Evolutionary conservation across 2,113 vertebrate species (phyloP).

Genomic region (Tonatia bakeri): DNA sequence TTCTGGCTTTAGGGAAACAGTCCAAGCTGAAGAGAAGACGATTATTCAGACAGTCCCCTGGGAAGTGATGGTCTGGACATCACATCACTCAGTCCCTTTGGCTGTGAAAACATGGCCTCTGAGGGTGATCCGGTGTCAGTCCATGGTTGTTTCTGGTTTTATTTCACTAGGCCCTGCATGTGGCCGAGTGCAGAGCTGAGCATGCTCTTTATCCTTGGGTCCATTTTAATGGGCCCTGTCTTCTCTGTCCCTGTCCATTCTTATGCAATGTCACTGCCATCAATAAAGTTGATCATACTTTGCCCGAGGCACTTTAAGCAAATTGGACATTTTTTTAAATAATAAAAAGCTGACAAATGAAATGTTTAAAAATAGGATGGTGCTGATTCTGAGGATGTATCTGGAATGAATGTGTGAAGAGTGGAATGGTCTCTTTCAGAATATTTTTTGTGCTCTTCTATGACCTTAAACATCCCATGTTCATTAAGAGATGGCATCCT

Average conservation of each 20-base stretch:
- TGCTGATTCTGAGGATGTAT: conserved; percentile 53
- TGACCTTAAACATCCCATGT: neutral
- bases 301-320: conserved; percentile 56
- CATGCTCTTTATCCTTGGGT: neutral
- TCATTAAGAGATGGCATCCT: neutral
- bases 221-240: conserved; percentile 48
- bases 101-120: neutral
- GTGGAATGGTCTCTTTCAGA: neutral
- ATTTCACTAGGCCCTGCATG: neutral
- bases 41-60: neutral
- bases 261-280: conserved; percentile 44
- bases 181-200: neutral
- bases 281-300: conserved; percentile 64
- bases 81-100: neutral
- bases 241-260: conserved; percentile 44
- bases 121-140: neutral
- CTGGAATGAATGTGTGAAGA: neutral
- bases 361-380: conserved; percentile 68
- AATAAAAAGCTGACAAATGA: conserved; percentile 64
- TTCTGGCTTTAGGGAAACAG: neutral
- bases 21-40: neutral
- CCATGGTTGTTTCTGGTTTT: neutral
- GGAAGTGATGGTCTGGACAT: neutral
- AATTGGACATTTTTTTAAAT: conserved; percentile 61
- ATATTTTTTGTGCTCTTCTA: neutral